Base-by-base conservation (phyloP, 2,113 vertebrate species). In the Eurypyga helias region DNA sequence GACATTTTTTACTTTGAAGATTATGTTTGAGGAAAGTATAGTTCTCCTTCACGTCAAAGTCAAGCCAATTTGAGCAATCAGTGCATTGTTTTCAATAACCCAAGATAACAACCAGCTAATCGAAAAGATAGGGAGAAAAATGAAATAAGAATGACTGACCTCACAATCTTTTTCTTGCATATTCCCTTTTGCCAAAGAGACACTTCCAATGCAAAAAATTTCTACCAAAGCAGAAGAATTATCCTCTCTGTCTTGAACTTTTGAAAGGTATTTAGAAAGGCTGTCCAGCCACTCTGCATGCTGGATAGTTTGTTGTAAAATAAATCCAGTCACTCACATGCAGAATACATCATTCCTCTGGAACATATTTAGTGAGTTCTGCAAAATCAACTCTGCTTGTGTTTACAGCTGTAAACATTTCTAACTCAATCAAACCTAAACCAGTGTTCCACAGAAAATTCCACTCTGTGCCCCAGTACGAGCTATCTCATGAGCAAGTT, bases 391-490 rank as follows among this genome's bases (percentile, higher is more conserved):
- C n/a, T 73, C 57, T 0, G 0, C 34, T 73, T 77, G 55, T 67
- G 65, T 67, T 89, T 83, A 46, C 52, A 89, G 52, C 20, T 60
- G 51, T 34, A 89, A 87, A 67, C 33, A 46, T 70, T 87, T 84
- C 62, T 18, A 93, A 89, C 19, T 90, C 28, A 71, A 67, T 66
- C 80, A 92, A 91, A 91, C 38, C 12, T 84, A 96, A 96, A 81
- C 31, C 23, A 95, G n/a, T 83, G 92, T 55, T 81, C 46, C 77
- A 58, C 57, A 75, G 31, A 91, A 91, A 93, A 94, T 64, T 75
- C 25, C 89, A 58, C 28, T 81, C 51, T 64, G 10, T 31, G 33
- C 43, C 43, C 19, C 12, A 77, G 49, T 38, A 92, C 83, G 60
- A 78, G 70, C 43, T 91, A 67, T 64, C 94, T 75, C 55, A 91